Evolutionary conservation across 1,140 invertebrate species (phyloP), one percentile per base, ranked within the genome.

Genomic region (Liolophura sinensis): DNA sequence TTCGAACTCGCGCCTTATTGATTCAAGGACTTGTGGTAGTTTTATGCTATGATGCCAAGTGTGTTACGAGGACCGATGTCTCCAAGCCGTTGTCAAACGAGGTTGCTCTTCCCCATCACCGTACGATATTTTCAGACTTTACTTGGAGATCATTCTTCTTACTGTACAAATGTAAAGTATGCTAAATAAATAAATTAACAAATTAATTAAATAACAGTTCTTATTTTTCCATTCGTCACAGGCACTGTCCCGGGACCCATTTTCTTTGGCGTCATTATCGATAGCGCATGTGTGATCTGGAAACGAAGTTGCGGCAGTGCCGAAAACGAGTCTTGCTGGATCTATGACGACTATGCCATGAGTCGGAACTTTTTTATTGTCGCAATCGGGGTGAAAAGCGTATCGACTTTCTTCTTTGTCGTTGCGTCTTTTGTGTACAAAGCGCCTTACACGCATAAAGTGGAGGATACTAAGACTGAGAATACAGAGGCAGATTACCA

Each of bases 231-330:
- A 60, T 73, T 65, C 9, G 31, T 9, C 31, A 6, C 57, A 81
- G 81, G 79, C 16, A 80, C 79, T 50, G 77, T 84, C 25, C 79
- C 81, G 7, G 78, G 80, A 60, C 81, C 81, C 6, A 48, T 84
- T 12, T 68, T 84, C 15, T 82, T 76, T 46, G 79, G 79, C 7
- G 64, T 67, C 18, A 60, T 82, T 9, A 68, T 76, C 1, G 82
- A 84, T 72, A 51, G 72, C n/a, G 60, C 76, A 24, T 84, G 82
- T 57, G 18, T 74, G 18, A 71, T 82, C 12, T 84, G 82, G 82
- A 74, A 79, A 58, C 66, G 77, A 59, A 70, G 72, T 6, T 81
- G 80, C 52, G 72, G 70, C 11, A 40, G 31, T 40, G 9, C 31
- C 31, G 62, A 74, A 24, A 71, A 66, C 12, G 73, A 76, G 4